Evolutionary conservation across 30 jellyfish, hydroid and myxozoan species (phyloP).

Genomic region (Rhopilema esculentum): DNA sequence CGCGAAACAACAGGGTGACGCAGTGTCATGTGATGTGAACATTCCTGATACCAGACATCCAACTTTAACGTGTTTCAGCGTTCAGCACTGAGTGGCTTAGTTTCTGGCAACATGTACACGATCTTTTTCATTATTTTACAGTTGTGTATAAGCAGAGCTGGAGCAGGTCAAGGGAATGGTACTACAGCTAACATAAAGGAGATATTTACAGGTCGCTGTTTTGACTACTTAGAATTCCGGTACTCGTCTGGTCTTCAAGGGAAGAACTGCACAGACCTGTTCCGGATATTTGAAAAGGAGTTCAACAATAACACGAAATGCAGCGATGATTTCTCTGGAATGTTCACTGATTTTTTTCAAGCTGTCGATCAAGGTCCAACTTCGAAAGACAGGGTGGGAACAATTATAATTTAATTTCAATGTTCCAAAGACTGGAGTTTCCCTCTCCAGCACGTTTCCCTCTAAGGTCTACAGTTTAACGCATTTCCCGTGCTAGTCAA

Average conservation of each 20-base stretch:
- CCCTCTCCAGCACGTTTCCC: no score
- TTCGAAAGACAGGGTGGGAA: constrained; percentile 1
- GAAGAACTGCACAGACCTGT: constrained; percentile 24
- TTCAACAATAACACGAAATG: constrained; percentile 17
- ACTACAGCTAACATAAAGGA: constrained; percentile 25
- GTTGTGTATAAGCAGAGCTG: not conserved
- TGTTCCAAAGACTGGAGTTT: no score
- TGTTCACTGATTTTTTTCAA: constrained; percentile 1
- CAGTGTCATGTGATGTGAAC: no score
- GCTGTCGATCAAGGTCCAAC: constrained; percentile 14
- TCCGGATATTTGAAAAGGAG: not conserved
- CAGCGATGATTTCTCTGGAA: not conserved
- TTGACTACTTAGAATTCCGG: constrained; percentile 18
- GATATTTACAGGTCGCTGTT: constrained; percentile 35
- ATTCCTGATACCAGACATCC: no score
- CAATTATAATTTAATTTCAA: not conserved
- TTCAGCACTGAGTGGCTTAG: no score
- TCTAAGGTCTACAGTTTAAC: no score
- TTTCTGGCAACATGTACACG: no score
- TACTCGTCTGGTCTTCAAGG: not conserved
- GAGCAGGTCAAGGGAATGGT: constrained; percentile 1
- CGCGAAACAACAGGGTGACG: no score
- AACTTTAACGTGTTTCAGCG: no score
- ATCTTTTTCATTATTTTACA: not conserved
- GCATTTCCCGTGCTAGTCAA: no score